Base-by-base conservation (phyloP, 2,113 vertebrate genomes). In the Diphyllodes magnificus region DNA sequence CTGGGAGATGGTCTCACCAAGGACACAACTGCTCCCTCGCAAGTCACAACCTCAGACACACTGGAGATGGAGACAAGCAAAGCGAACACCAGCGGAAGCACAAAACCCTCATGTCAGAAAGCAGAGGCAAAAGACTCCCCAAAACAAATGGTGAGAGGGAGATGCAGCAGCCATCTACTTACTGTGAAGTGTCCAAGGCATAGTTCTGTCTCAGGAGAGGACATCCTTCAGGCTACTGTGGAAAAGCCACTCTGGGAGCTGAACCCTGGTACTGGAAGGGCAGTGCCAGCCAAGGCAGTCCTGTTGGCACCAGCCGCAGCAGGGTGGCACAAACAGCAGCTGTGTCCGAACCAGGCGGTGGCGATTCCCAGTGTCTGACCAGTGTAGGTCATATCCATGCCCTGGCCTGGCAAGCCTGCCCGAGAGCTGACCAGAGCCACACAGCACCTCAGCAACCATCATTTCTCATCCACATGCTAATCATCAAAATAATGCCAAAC, bases 261-360 rank as follows among this genome's bases (percentile, higher is more conserved):
- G 66, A 18, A 18, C 31, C 8, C 8, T 5, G 9, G 53, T 61
- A 25, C 30, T 15, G 16, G 19, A 39, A 61, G 33, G 54, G 70
- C 19, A 45, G 30, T 19, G 44, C 39, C 47, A 63, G 54, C 44
- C 69, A 51, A 27, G 57, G 76, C 80, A 88, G 39, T 5, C n/a
- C 27, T 24, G 56, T 4, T 84, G 1, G 5, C 33, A 69, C 16
- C n/a, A n/a, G 50, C 8, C 0, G 1, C 47, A 73, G 63, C 45
- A 45, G 16, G 24, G 31, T 8, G n/a, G 63, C 39, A 42, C 60
- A 45, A 85, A 42, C 1, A 3, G 2, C 50, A 72, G 54, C 73
- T 18, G 14, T 2, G 9, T 54, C 33, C 0, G 0, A 73, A 20
- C 19, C 42, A 12, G 13, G 28, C 22, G 9, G 35, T 4, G 21